Evolutionary conservation across 1,140 invertebrate species (phyloP).

Genomic region (Drosophila burlai): DNA sequence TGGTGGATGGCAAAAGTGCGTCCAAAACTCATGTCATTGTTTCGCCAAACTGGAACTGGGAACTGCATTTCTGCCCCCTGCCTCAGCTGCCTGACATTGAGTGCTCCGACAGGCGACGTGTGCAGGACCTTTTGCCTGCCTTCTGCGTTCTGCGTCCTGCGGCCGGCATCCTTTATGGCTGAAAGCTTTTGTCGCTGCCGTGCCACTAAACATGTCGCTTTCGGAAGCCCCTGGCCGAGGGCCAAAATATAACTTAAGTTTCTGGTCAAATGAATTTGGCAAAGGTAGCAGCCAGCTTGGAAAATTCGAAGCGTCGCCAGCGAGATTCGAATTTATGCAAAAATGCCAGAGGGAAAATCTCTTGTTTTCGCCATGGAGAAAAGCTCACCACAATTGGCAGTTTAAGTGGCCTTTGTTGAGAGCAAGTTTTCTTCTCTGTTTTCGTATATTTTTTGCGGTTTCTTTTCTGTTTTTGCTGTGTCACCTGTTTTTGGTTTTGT

Average conservation of each 20-base stretch:
- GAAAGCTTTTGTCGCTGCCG: slow-evolving; percentile 84
- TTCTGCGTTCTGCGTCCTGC: slow-evolving; percentile 18
- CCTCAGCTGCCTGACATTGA: slow-evolving; percentile 71
- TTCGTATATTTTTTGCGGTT: slow-evolving; percentile 20
- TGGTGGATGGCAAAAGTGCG: slow-evolving; percentile 52
- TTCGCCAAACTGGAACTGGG: slow-evolving; percentile 59
- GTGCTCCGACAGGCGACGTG: slow-evolving; percentile 79
- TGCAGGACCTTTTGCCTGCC: slow-evolving; percentile 26
- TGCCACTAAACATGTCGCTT: slow-evolving; percentile 76
- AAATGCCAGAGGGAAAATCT: slow-evolving; percentile 62
- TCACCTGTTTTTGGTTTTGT: slow-evolving; percentile 67
- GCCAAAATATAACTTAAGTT: slow-evolving; percentile 85
- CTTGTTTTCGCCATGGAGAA: slow-evolving; percentile 47
- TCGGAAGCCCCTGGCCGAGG: slow-evolving; percentile 49
- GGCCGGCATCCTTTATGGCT: slow-evolving; percentile 76
- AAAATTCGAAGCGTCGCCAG: slow-evolving; percentile 39
- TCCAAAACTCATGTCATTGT: slow-evolving; percentile 77
- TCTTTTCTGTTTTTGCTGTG: slow-evolving; percentile 55
- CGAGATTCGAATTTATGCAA: slow-evolving; percentile 72
- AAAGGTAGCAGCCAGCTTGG: slow-evolving; percentile 68
- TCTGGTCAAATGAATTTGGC: slow-evolving; percentile 85
- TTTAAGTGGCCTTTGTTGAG: slow-evolving; percentile 73
- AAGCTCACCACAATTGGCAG: slow-evolving; percentile 68
- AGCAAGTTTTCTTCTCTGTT: slow-evolving; percentile 15
- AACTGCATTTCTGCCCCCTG: slow-evolving; percentile 56